These are phyloP conservation scores for Chymomyza amoena DNA, from an alignment of 2,888 invertebrate genomes.

Conservation along the genomic window DNA sequence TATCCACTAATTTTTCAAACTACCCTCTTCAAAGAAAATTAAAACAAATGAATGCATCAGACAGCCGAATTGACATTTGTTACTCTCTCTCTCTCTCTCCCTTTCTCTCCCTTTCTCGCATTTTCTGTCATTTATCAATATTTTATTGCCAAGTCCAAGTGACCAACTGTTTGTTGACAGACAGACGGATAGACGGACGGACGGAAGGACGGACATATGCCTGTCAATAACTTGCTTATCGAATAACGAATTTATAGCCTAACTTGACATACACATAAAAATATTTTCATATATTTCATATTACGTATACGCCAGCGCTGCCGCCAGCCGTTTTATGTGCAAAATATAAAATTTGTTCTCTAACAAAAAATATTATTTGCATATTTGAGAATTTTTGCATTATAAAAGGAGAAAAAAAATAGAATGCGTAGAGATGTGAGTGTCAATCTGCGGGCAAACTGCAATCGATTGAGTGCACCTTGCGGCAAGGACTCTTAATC, in stretches of 20 bases:
- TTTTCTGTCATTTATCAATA: neutral
- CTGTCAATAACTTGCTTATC: neutral
- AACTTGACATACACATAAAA: neutral
- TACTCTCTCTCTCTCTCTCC: neutral
- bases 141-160: slow-evolving; percentile 1
- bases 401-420: neutral
- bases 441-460: neutral
- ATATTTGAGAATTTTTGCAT: neutral
- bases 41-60: slow-evolving; percentile 22
- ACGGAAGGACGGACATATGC: neutral
- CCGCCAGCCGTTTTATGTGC: neutral
- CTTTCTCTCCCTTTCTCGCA: neutral
- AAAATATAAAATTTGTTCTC: neutral
- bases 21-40: neutral
- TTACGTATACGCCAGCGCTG: neutral
- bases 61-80: slow-evolving; percentile 34
- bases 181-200: neutral
- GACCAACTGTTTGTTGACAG: neutral
- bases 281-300: neutral
- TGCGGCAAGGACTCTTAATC: neutral
- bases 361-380: neutral
- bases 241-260: neutral
- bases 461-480: neutral
- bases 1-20: too few relatives aligned
- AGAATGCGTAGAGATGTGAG: neutral